Evolutionary conservation across 2,113 vertebrate genomes (phyloP).

Genomic region (Tetrax tetrax): DNA sequence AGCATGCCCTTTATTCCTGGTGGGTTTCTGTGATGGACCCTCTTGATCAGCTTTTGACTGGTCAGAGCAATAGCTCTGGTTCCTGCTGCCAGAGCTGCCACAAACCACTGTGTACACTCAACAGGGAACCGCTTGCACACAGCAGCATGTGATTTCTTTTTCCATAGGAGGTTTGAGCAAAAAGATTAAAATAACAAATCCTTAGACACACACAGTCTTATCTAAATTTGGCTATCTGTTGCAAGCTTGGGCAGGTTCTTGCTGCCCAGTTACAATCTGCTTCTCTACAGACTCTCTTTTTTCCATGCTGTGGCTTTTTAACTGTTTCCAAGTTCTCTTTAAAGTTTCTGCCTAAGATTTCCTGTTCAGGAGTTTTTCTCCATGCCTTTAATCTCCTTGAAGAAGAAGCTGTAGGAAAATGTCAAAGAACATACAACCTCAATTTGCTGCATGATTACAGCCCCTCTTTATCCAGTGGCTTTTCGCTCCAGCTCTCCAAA

Average conservation of each 20-base stretch:
- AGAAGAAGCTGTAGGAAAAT: neutral
- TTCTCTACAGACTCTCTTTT: neutral
- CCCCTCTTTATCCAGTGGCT: neutral
- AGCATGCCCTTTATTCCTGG: neutral
- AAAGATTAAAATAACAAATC: conserved; percentile 6
- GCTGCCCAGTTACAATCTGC: neutral
- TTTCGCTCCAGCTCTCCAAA: neutral
- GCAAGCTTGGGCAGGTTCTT: neutral
- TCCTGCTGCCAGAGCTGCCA: neutral
- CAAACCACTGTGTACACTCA: neutral
- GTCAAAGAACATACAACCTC: neutral
- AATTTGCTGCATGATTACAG: neutral
- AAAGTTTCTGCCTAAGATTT: neutral
- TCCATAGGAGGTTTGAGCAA: neutral
- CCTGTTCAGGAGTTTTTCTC: neutral
- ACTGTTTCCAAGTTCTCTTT: conserved; percentile 2
- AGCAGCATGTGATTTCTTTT: neutral
- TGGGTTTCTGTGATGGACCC: neutral
- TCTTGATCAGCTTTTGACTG: neutral
- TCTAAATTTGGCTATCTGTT: neutral
- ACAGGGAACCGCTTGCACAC: neutral
- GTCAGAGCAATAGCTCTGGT: neutral
- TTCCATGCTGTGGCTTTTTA: conserved; percentile 10
- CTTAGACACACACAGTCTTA: neutral
- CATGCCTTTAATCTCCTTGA: neutral